phyloP scores from a whole-genome alignment of 1,140 invertebrate genomes.

The Bathynomus jamesi region DNA sequence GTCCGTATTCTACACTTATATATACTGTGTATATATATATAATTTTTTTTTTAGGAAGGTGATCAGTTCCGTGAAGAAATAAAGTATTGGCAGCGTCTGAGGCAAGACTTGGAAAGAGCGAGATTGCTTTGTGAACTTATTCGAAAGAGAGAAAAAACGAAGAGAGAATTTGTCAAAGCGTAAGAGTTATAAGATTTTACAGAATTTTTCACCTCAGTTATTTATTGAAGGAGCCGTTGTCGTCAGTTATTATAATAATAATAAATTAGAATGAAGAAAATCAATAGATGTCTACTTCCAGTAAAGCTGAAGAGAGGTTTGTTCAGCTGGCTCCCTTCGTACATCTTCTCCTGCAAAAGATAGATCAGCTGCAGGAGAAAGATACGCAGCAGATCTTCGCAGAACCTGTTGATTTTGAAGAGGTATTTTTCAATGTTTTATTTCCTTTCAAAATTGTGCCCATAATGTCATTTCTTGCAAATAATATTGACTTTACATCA shows the following conservation, averaged over 20 bases:
- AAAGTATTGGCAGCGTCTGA: slow-evolving; percentile 88
- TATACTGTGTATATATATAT: too few relatives aligned
- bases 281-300: too few relatives aligned
- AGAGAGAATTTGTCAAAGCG: slow-evolving; percentile 76
- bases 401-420: slow-evolving; percentile 80
- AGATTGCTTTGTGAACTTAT: slow-evolving; percentile 88
- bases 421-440: slow-evolving; percentile 48
- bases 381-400: slow-evolving; percentile 84
- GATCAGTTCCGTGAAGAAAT: slow-evolving; percentile 48
- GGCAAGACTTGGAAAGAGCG: slow-evolving; percentile 89
- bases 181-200: slow-evolving; percentile 39
- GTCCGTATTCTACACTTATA: too few relatives aligned
- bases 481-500: too few relatives aligned
- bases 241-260: too few relatives aligned
- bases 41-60: background rate
- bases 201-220: too few relatives aligned
- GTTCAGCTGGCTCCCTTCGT: slow-evolving; percentile 73
- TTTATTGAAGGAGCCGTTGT: too few relatives aligned
- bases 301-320: slow-evolving; percentile 67
- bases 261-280: too few relatives aligned
- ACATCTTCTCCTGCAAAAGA: slow-evolving; percentile 57
- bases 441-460: too few relatives aligned
- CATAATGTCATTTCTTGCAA: too few relatives aligned
- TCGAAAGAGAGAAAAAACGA: slow-evolving; percentile 88
- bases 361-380: slow-evolving; percentile 57